A percentile compares a stretch with the other conserved stretches of the same genome.
Conservation (phyloP, 2,888 invertebrate genomes). For the Euspilapteryx auroguttella region DNA sequence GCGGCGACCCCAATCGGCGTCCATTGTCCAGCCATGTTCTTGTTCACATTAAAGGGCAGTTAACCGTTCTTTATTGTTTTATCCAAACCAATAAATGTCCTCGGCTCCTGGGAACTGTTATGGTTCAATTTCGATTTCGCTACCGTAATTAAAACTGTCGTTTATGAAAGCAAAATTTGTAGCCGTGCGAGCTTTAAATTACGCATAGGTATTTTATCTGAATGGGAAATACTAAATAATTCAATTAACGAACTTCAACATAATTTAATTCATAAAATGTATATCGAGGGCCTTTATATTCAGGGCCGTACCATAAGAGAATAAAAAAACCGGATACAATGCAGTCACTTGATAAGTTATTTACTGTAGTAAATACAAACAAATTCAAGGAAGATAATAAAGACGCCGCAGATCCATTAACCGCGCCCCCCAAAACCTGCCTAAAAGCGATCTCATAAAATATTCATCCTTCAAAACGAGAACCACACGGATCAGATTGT, state of each 20-base stretch:
- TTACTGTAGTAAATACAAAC: no score
- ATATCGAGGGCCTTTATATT: no score
- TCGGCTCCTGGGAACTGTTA: constrained; percentile 45
- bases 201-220: no score
- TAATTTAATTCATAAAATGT: no score
- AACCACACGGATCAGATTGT: constrained; percentile 56
- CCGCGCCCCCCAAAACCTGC: constrained; percentile 20
- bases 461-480: constrained; percentile 50
- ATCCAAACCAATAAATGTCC: constrained; percentile 53
- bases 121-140: constrained; percentile 28
- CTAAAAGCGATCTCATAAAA: constrained; percentile 42
- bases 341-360: no score
- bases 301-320: no score
- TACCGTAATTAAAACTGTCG: constrained; percentile 33
- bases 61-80: constrained; percentile 60
- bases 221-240: no score
- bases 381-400: constrained; percentile 14
- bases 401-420: constrained; percentile 38
- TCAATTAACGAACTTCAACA: no score
- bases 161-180: no score
- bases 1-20: constrained; percentile 34
- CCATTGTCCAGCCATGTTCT: constrained; percentile 52
- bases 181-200: no score
- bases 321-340: no score
- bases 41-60: constrained; percentile 58